phyloP scores from a whole-genome alignment of 2,797 vertebrate species.

The Megaceryle alcyon region DNA sequence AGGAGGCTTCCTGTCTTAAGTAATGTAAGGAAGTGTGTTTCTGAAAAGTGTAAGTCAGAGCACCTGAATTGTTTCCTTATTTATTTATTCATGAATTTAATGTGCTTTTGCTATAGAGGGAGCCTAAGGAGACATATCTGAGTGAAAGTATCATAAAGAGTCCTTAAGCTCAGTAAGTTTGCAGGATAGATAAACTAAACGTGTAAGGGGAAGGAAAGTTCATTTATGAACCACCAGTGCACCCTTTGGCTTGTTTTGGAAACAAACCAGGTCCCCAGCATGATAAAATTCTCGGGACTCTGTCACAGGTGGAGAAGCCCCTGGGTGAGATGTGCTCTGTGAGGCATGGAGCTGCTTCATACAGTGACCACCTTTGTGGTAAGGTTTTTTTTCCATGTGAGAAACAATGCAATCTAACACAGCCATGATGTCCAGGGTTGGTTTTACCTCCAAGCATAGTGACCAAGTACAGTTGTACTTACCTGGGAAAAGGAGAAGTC shows the following conservation, averaged over 20 bases:
- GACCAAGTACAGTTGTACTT: not conserved
- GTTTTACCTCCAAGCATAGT: not conserved
- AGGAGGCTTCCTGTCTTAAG: not conserved
- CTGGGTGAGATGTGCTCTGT: fast-evolving
- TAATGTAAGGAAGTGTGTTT: not conserved
- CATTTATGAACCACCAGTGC: not conserved
- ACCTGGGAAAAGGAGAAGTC: not conserved
- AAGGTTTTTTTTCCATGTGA: not conserved
- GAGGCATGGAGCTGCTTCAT: not conserved
- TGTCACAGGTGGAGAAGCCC: not conserved
- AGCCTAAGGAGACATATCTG: not conserved
- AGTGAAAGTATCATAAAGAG: not conserved
- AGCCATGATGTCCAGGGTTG: not conserved
- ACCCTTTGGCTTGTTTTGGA: not conserved
- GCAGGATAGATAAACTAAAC: not conserved
- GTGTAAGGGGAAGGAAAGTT: not conserved
- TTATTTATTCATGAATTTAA: not conserved
- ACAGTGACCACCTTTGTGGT: not conserved
- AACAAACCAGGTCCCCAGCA: not conserved
- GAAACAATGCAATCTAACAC: not conserved
- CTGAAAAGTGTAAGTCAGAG: not conserved
- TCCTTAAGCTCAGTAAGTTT: not conserved
- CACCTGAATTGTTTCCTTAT: not conserved
- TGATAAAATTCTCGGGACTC: not conserved
- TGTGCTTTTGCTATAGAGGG: not conserved